Percentiles rank a stretch among this genome's conserved stretches.
Evolutionary conservation across 2,113 vertebrate species (phyloP).

Genomic region (Rhinichthys klamathensis): DNA sequence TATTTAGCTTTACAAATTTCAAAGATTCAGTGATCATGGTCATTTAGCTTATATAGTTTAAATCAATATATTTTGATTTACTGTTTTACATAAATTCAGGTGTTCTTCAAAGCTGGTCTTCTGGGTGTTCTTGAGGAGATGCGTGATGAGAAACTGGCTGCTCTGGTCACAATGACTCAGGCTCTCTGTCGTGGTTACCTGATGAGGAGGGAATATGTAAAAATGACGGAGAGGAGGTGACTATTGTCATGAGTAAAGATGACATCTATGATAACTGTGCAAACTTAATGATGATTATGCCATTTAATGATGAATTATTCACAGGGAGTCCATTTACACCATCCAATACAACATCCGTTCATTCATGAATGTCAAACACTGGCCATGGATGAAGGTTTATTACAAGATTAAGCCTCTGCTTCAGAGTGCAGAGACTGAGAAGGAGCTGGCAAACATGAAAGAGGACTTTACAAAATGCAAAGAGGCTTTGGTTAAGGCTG

Average conservation of each 20-base stretch:
- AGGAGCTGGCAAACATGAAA: conserved; percentile 52
- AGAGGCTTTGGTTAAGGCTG: conserved; percentile 38
- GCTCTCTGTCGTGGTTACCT: conserved; percentile 79
- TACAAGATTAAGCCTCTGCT: conserved; percentile 61
- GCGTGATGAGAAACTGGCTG: too few relatives aligned
- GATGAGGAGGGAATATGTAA: conserved; percentile 77
- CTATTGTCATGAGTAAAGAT: not conserved
- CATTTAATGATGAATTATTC: conserved; percentile 12
- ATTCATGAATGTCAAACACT: conserved; percentile 61
- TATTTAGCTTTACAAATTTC: not conserved
- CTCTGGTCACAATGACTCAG: conserved; percentile 84
- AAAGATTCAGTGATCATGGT: not conserved
- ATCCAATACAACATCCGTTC: conserved; percentile 51
- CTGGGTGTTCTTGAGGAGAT: too few relatives aligned
- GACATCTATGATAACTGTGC: not conserved
- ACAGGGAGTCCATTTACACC: conserved; percentile 39
- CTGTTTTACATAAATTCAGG: conserved; percentile 28
- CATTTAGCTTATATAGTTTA: not conserved
- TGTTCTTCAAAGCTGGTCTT: too few relatives aligned
- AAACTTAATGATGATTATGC: conserved; percentile 58
- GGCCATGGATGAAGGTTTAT: conserved; percentile 61
- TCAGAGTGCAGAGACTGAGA: conserved; percentile 60
- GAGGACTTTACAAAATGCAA: conserved; percentile 54
- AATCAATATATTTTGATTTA: not conserved
- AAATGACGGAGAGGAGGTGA: conserved; percentile 81